Percentiles rank a stretch among this genome's conserved stretches.
These are phyloP conservation scores for Drosophila bifasciata DNA, from an alignment of 1,140 invertebrate species.

Conservation along the genomic window DNA sequence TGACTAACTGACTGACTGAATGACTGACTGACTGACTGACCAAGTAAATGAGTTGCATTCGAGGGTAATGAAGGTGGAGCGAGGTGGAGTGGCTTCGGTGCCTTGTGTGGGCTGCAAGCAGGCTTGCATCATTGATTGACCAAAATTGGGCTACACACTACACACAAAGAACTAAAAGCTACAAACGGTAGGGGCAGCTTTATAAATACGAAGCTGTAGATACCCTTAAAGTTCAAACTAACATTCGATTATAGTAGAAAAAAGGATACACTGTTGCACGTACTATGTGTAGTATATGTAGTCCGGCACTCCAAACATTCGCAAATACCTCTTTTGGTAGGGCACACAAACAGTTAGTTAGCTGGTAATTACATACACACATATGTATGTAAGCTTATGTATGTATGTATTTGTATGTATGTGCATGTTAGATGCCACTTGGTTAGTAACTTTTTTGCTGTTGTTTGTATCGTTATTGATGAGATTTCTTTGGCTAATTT, in stretches of 20 bases:
- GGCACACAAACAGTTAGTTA: too few relatives aligned
- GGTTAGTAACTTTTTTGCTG: constrained; percentile 57
- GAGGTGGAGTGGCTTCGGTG: constrained; percentile 9
- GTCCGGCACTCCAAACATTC: too few relatives aligned
- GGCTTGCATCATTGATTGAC: constrained; percentile 72
- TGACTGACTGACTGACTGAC: constrained; percentile 28
- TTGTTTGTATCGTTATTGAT: constrained; percentile 54
- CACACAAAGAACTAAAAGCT: too few relatives aligned
- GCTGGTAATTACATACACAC: constrained; percentile 3
- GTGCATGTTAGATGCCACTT: constrained; percentile 21
- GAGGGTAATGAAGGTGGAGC: constrained; percentile 4
- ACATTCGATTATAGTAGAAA: too few relatives aligned
- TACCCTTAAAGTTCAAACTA: too few relatives aligned
- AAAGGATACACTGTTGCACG: too few relatives aligned
- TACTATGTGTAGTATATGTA: too few relatives aligned
- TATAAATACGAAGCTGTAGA: too few relatives aligned
- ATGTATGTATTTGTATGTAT: background rate
- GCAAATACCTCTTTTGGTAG: too few relatives aligned
- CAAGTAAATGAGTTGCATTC: constrained; percentile 71
- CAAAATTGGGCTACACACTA: constrained; percentile 66
- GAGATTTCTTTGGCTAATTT: constrained; percentile 41
- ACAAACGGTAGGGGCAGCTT: too few relatives aligned
- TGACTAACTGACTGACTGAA: constrained; percentile 17
- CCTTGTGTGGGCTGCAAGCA: constrained; percentile 49
- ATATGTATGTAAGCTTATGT: constrained; percentile 5